These are phyloP conservation scores for Drosophila borborema DNA, from an alignment of 2,888 invertebrate species.

Conservation along the genomic window DNA sequence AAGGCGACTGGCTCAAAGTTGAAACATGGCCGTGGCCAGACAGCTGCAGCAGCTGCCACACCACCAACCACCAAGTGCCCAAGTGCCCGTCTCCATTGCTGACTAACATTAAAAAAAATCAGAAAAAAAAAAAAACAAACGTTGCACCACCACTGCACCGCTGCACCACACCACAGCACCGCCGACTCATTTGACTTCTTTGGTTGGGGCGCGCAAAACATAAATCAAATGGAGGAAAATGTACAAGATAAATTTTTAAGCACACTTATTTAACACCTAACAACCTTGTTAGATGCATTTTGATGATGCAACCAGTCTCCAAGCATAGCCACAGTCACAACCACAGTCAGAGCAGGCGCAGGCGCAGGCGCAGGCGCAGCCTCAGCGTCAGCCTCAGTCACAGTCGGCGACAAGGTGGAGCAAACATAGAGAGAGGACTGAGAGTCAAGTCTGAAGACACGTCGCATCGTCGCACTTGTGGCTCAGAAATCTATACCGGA, in stretches of 20 bases:
- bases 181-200: slow-evolving; percentile 55
- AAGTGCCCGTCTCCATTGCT: slow-evolving; percentile 30
- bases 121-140: slow-evolving; percentile 1
- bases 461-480: slow-evolving; percentile 53
- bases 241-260: slow-evolving; percentile 83
- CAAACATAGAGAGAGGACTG: slow-evolving; percentile 21
- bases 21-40: slow-evolving; percentile 55
- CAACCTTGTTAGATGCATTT: slow-evolving; percentile 82
- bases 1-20: slow-evolving; percentile 62
- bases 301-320: slow-evolving; percentile 71
- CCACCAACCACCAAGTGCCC: slow-evolving; percentile 14
- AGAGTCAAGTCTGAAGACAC: slow-evolving; percentile 34
- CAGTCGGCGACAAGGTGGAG: slow-evolving; percentile 67
- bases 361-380: slow-evolving; percentile 14
- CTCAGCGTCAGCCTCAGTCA: slow-evolving; percentile 13
- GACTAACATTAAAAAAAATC: slow-evolving; percentile 23
- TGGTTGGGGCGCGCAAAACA: slow-evolving; percentile 61
- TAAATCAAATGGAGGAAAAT: slow-evolving; percentile 82
- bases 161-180: neutral
- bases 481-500: slow-evolving; percentile 80
- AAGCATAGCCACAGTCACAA: slow-evolving; percentile 11
- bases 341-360: slow-evolving; percentile 23
- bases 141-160: neutral
- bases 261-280: slow-evolving; percentile 83
- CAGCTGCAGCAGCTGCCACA: slow-evolving; percentile 52